Evolutionary conservation across 1,140 invertebrate species (phyloP).

Genomic region (Pseudomyrmex sp.): DNA sequence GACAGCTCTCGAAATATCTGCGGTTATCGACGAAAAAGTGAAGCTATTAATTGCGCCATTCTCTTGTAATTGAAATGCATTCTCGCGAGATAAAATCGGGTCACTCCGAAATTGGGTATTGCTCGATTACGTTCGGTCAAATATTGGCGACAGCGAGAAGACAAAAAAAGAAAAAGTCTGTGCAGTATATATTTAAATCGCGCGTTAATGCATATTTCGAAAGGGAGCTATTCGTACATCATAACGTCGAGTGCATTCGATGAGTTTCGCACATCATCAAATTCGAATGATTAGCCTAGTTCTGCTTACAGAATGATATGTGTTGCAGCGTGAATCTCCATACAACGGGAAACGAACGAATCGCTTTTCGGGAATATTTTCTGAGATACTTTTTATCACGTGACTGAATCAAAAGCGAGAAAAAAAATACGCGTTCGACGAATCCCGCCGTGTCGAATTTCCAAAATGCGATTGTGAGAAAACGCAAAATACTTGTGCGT

Average conservation of each 20-base stretch:
- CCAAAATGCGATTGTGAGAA: slow-evolving; percentile 1
- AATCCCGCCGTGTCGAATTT: slow-evolving; percentile 3
- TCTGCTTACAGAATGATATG: slow-evolving; percentile 47
- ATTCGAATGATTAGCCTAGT: slow-evolving; percentile 57
- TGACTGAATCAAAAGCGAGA: not conserved
- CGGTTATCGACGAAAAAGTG: slow-evolving; percentile 11
- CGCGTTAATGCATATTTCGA: not conserved
- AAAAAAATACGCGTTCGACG: too few species aligned
- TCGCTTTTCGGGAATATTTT: slow-evolving; percentile 45
- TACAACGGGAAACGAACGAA: slow-evolving; percentile 46
- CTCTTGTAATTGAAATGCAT: slow-evolving; percentile 22
- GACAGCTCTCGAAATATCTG: not conserved
- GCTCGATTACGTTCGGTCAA: not conserved
- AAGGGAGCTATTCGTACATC: not conserved
- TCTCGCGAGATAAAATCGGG: slow-evolving; percentile 7
- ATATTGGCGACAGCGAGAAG: not conserved
- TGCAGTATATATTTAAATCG: not conserved
- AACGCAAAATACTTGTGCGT: not conserved
- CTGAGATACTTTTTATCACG: slow-evolving; percentile 34
- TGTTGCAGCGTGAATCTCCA: slow-evolving; percentile 52
- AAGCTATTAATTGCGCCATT: slow-evolving; percentile 8
- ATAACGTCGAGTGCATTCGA: slow-evolving; percentile 31
- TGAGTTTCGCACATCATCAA: slow-evolving; percentile 33
- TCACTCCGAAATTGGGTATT: not conserved
- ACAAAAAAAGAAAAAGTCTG: not conserved